Evolutionary conservation across 2,888 invertebrate genomes (phyloP), one percentile per base, ranked within the genome.

Genomic region (Cryptus armator): DNA sequence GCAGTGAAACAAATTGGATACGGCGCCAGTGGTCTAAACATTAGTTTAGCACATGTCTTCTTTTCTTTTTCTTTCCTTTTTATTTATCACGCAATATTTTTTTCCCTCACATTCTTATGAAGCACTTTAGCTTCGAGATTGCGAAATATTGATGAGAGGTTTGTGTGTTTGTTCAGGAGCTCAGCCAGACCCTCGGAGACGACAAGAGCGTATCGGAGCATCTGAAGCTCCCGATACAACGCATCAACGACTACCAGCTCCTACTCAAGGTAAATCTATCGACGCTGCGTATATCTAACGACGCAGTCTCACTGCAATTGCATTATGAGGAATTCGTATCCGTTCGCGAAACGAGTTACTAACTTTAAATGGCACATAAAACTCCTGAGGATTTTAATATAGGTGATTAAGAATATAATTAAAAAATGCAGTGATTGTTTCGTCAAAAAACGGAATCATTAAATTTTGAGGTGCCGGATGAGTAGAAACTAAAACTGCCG

Each of bases 211-310:
- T 98, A 91, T 95, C 96, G 91, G 98, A 98, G 94, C 98, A 99
- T 95, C 96, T 99, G 90, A 98, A 98, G 95, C 96, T 98, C 91
- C 98, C 99, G 90, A 97, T 98, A 93, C 98, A 98, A 95, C 96
- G 99, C 93, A 98, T 99, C 94, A 98, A 98, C 96, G 98, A 99
- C 95, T 99, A 99, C 94, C 98, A 98, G 95, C 97, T 98, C 91
- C 96, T 99, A 86, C 95, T 99, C 89, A 98, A 98, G 97, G 99
- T 98, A 94, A 94, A 19, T 51, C 37, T 1, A 37, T 51, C n/a
- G 43, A 10, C 66, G 43, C 43, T 43, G 66, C 43, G 12, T 43
- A 6, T 29, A 14, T 32, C 14, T 14, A 62, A 29, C 12, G 19
- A 0, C 29, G 59, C 37, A 29, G 5, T 3, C 29, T 4, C 5